A percentile compares a stretch with the other conserved stretches of the same genome.
phyloP scores from a whole-genome alignment of 2,113 vertebrate species.

The Xyliphius kryptos region DNA sequence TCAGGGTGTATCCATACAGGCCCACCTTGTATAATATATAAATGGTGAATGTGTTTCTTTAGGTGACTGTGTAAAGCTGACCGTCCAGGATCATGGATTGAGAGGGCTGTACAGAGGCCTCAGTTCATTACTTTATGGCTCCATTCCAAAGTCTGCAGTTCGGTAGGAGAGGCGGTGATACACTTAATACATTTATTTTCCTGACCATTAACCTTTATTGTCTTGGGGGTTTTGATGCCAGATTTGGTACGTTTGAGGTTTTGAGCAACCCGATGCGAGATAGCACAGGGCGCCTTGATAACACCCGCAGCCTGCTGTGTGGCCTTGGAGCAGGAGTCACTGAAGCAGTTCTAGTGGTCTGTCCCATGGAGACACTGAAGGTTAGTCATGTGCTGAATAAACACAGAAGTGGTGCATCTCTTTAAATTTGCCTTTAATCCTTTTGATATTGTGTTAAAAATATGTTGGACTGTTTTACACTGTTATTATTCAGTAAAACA shows the following conservation, averaged over 20 bases:
- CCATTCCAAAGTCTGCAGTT: conserved; percentile 72
- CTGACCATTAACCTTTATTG: no score
- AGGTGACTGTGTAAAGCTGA: conserved; percentile 71
- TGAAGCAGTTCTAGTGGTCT: conserved; percentile 67
- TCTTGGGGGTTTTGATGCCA: conserved; percentile 33
- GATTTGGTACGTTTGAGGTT: conserved; percentile 72
- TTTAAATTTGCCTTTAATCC: no score
- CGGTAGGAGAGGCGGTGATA: conserved; percentile 49
- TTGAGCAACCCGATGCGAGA: conserved; percentile 68
- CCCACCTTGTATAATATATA: no score
- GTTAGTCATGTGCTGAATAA: no score
- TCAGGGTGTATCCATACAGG: no score
- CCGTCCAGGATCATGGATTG: conserved; percentile 66
- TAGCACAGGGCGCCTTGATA: conserved; percentile 64
- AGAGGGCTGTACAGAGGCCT: conserved; percentile 69
- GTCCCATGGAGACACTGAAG: conserved; percentile 74
- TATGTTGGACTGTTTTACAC: no score
- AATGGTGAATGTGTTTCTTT: conserved; percentile 20
- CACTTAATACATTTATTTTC: no score
- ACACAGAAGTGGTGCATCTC: no score
- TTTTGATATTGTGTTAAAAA: no score
- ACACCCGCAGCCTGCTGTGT: conserved; percentile 64
- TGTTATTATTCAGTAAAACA: no score
- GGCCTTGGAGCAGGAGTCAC: conserved; percentile 64
- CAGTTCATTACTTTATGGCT: conserved; percentile 69